Evolutionary conservation across 2,888 invertebrate genomes (phyloP), one percentile per base, ranked within the genome.

Genomic region (Ypsolopha sequella): DNA sequence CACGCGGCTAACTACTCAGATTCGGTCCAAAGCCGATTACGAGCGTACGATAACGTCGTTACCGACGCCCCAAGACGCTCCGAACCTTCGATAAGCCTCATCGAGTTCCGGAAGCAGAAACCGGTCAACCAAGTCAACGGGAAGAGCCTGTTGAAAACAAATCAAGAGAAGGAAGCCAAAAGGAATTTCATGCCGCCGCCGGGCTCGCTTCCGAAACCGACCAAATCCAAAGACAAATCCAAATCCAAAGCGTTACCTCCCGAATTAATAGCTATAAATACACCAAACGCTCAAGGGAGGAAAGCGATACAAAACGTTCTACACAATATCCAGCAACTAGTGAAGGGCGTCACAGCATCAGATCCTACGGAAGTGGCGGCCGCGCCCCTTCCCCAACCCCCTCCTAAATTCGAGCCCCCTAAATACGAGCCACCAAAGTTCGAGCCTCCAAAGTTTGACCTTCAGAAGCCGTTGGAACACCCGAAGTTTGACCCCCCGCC

Each of bases 1-100:
- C 91, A 92, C 61, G 94, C 95, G 0, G 88, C 89, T 0, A 93
- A 91, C 52, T 95, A 95, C 64, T 91, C 93, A 51, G 93, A 93
- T 53, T 93, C 94, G 0, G 93, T 95, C 1, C 93, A 93, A 57
- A 94, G 92, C 66, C 87, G 95, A 45, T 77, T 95, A 7, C 88
- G 91, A 48, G 93, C 95, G 0, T 95, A 92, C 66, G 95, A 95
- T 59, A 91, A 91, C 56, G 73, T 89, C 0, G 64, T 68, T 0
- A 68, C 64, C 1, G 85, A 86, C 7, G 56, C 74, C 0, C 74
- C 80, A 0, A 63, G 72, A 36, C 65, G 75, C 0, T 58, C 60
- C 33, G 82, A 84, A 48, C 70, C 74, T 0, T 64, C 77, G 0
- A 72, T 78, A 6, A 85, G 82, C 11, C 56, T 87, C 0, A 75